phyloP scores from a whole-genome alignment of 2,888 invertebrate genomes.

The Drosophila imparisetae region DNA sequence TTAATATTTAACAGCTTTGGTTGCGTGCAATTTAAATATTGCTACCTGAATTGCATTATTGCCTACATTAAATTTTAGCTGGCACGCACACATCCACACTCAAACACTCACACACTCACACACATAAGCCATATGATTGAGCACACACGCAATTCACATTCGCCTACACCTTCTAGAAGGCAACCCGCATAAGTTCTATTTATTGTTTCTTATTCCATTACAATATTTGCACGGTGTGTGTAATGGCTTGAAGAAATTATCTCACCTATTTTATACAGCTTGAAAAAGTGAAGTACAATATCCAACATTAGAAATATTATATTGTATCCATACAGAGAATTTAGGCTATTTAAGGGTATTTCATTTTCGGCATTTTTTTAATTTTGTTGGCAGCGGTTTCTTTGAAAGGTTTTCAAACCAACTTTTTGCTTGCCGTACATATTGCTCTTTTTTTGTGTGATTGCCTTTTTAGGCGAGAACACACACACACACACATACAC shows the following conservation, averaged over 20 bases:
- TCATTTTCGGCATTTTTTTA: neutral
- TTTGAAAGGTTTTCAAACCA: slow-evolving; percentile 2
- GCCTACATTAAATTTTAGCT: neutral
- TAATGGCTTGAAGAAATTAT: neutral
- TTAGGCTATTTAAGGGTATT: neutral
- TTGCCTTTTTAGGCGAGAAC: neutral
- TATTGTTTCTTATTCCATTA: neutral
- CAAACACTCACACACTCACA: neutral
- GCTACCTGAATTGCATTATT: neutral
- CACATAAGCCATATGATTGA: neutral
- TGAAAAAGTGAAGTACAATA: neutral
- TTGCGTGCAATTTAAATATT: no score
- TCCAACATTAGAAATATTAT: neutral
- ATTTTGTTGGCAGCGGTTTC: slow-evolving; percentile 5
- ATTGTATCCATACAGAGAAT: neutral
- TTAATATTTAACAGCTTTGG: neutral
- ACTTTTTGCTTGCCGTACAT: slow-evolving; percentile 20
- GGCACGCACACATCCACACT: neutral
- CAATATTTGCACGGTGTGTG: neutral
- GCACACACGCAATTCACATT: neutral
- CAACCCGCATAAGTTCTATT: slow-evolving; percentile 5
- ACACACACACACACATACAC: neutral
- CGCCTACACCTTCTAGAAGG: neutral
- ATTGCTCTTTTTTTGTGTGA: slow-evolving; percentile 1
- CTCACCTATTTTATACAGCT: neutral